Conservation (phyloP, 2,888 invertebrate genomes). For the Caenorhabditis auriculariae region DNA sequence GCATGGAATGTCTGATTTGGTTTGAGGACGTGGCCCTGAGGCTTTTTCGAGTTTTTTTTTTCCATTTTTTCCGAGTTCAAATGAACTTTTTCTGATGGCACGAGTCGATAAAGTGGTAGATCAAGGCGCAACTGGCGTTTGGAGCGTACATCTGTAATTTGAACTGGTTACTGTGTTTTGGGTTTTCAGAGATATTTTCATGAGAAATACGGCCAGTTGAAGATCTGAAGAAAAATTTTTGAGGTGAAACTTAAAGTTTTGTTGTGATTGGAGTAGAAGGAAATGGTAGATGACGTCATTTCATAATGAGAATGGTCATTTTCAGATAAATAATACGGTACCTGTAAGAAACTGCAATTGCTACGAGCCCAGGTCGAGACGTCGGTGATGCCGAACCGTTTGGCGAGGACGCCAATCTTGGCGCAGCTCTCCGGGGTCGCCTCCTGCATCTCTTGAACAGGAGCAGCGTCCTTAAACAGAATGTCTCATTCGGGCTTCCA, state of each 20-base stretch:
- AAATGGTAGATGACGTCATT: no score
- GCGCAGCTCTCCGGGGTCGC: constrained; percentile 33
- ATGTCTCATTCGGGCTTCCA: constrained; percentile 6
- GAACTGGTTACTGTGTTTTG: no score
- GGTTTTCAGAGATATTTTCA: neutral
- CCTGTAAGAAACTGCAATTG: constrained; percentile 35
- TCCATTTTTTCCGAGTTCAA: constrained; percentile 4
- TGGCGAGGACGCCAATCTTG: constrained; percentile 22
- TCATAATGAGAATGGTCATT: neutral
- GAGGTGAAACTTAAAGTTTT: no score
- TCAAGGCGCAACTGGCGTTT: constrained; percentile 31
- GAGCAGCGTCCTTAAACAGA: neutral
- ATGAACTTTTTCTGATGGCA: constrained; percentile 33
- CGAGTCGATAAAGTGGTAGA: constrained; percentile 40
- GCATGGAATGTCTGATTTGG: no score
- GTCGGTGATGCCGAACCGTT: constrained; percentile 34
- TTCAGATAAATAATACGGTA: no score
- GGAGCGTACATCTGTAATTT: constrained; percentile 30
- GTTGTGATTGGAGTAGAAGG: no score
- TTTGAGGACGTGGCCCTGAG: no score
- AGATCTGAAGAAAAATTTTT: no score
- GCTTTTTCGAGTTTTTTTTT: no score
- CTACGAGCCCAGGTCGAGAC: constrained; percentile 31
- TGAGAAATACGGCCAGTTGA: no score
- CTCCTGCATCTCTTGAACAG: constrained; percentile 25